A percentile compares a stretch with the other conserved stretches of the same genome.
phyloP scores from a whole-genome alignment of 2,113 vertebrate species.

The Nycticebus coucang region DNA sequence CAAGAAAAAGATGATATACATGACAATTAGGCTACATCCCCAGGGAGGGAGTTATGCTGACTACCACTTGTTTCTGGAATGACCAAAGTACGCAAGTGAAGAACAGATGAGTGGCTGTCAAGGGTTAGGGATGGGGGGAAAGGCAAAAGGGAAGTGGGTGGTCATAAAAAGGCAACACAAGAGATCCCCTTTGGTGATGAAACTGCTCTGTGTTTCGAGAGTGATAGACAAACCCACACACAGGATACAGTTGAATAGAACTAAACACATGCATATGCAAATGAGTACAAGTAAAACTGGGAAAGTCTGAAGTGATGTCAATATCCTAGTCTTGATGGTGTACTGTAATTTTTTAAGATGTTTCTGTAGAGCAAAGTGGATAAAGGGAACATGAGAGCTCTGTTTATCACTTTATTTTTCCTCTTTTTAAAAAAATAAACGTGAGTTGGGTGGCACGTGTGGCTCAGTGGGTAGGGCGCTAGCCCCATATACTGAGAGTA shows the following conservation, averaged over 20 bases:
- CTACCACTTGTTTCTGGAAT: background rate
- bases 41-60: background rate
- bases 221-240: background rate
- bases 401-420: background rate
- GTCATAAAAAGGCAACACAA: background rate
- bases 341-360: background rate
- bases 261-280: background rate
- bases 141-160: background rate
- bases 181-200: fast-evolving
- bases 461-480: no score
- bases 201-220: background rate
- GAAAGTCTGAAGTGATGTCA: background rate
- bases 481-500: no score
- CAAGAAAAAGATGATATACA: background rate
- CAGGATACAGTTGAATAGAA: background rate
- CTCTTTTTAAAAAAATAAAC: background rate
- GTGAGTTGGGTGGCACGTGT: background rate
- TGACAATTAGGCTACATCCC: background rate
- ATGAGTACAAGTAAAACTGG: background rate
- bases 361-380: background rate
- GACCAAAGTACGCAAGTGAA: background rate
- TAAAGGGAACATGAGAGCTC: background rate
- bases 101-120: background rate
- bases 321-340: background rate
- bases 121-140: no score